Conservation (phyloP, 1,140 invertebrate genomes). For the Eufriesea mexicana region DNA sequence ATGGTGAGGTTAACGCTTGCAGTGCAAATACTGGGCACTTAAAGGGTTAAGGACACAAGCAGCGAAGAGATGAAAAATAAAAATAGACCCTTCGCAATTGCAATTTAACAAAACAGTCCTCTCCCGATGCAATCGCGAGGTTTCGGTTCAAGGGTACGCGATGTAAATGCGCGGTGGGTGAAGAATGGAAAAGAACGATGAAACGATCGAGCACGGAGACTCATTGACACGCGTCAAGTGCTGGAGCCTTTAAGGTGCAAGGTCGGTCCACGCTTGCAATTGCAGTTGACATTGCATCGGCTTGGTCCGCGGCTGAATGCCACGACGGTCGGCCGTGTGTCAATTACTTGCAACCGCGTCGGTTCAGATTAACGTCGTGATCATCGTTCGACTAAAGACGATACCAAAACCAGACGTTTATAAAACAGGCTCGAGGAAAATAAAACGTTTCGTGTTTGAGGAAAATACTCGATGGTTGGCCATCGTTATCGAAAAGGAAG, state of each 20-base stretch:
- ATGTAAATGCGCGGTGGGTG: conserved; percentile 26
- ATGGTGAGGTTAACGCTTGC: too few relatives aligned
- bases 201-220: conserved; percentile 3
- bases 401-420: not conserved
- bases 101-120: conserved; percentile 13
- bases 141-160: conserved; percentile 57
- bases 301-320: not conserved
- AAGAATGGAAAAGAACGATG: conserved; percentile 26
- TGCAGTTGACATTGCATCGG: conserved; percentile 17
- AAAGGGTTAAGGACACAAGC: too few relatives aligned
- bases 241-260: conserved; percentile 45
- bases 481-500: too few relatives aligned
- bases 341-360: not conserved
- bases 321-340: not conserved
- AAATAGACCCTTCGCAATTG: not conserved
- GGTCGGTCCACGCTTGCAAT: conserved; percentile 10
- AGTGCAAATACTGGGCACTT: too few relatives aligned
- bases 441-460: not conserved
- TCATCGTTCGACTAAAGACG: not conserved
- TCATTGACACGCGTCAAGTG: not conserved
- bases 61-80: too few relatives aligned
- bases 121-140: conserved; percentile 24
- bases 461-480: not conserved
- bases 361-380: not conserved
- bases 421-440: too few relatives aligned